A percentile compares a stretch with the other conserved stretches of the same genome.
Conservation (phyloP, 2,888 invertebrate genomes). For the Eupelmus urozonus region DNA sequence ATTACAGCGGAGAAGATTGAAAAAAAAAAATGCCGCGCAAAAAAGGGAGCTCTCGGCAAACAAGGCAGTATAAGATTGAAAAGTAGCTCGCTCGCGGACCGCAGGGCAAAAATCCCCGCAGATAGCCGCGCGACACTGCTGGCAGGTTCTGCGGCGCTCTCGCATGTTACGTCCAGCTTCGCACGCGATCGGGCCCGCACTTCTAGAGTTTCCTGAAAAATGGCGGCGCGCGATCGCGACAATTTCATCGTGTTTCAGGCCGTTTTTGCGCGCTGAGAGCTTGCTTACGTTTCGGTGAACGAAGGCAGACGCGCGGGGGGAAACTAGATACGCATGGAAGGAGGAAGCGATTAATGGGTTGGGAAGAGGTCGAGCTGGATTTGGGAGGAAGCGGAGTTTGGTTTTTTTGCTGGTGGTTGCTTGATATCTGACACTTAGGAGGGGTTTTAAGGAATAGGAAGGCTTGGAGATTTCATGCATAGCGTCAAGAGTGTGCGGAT, state of each 20-base stretch:
- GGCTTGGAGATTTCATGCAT: neutral
- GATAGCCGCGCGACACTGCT: neutral
- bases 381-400: neutral
- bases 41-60: neutral
- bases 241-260: constrained; percentile 49
- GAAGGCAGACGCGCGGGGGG: constrained; percentile 15
- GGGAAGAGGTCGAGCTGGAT: neutral
- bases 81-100: constrained; percentile 11
- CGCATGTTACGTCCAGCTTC: constrained; percentile 40
- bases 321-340: constrained; percentile 43
- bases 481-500: neutral
- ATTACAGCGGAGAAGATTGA: neutral
- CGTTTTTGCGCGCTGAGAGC: neutral
- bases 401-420: neutral
- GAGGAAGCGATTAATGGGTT: constrained; percentile 1
- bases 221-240: neutral
- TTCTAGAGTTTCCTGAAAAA: constrained; percentile 58
- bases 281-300: neutral
- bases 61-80: constrained; percentile 1
- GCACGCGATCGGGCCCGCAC: constrained; percentile 35
- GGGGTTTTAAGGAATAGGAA: neutral
- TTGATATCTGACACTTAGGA: constrained; percentile 21
- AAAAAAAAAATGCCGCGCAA: constrained; percentile 2
- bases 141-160: constrained; percentile 16
- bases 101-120: constrained; percentile 6